phyloP scores from a whole-genome alignment of 37 sponge, comb jelly and placozoan species.

The Halisarca cf. caerulea region DNA sequence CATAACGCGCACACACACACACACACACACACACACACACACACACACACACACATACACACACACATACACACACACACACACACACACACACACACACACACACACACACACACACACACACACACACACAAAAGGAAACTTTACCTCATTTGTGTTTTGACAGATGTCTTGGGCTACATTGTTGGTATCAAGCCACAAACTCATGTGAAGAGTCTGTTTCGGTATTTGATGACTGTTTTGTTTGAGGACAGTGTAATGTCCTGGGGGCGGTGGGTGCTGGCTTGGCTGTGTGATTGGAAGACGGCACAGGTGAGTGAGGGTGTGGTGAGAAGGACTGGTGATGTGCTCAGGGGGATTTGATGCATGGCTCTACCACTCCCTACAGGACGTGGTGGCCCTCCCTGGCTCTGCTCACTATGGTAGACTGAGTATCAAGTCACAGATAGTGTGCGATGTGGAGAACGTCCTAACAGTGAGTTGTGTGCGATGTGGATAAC shows the following conservation, averaged over 20 bases:
- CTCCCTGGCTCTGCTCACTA: conserved; percentile 7
- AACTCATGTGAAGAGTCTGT: not conserved
- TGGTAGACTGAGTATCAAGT: conserved; percentile 13
- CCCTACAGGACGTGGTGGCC: conserved; percentile 16
- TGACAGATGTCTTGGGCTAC: not conserved
- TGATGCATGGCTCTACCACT: not conserved
- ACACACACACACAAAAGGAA: too few species aligned
- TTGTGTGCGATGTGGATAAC: too few species aligned
- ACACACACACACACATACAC: too few species aligned
- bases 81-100: too few species aligned
- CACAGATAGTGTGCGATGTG: conserved; percentile 29
- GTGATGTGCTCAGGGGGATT: not conserved
- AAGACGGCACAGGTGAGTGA: not conserved
- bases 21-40: too few species aligned
- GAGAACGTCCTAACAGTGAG: not conserved
- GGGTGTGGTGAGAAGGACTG: not conserved
- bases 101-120: too few species aligned
- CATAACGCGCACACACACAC: too few species aligned
- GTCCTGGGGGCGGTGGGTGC: conserved; percentile 16
- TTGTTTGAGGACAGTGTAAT: not conserved
- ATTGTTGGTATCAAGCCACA: conserved; percentile 6
- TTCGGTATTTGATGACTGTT: not conserved
- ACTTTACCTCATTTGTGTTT: not conserved
- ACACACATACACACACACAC: too few species aligned
- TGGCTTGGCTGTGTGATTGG: conserved; percentile 21